Evolutionary conservation across 2,113 vertebrate species (phyloP), one percentile per base, ranked within the genome.

Genomic region (Hemichromis elongatus): DNA sequence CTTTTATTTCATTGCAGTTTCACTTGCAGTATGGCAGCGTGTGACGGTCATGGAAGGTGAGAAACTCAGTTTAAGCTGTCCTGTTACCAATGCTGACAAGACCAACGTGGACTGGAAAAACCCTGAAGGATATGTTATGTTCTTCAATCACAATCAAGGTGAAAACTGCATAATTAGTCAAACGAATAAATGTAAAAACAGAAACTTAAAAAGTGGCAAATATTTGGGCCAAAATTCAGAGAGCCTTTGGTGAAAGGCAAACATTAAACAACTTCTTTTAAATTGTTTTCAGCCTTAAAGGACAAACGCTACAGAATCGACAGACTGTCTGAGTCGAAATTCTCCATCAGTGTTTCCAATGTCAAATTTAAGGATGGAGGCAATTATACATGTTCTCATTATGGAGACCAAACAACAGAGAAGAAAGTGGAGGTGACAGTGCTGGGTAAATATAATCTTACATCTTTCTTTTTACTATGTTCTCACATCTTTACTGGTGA

Each of bases 291-390:
- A 96, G 95, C 2, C 54, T 35, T 94, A 6, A 89, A 35, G 59
- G 92, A 96, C 80, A 80, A 82, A 18, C 94, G 95, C 56, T 94
- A 87, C 89, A 88, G 80, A 16, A 26, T 96, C 37, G 28, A 40
- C 6, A 92, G 57, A 10, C 88, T 89, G 54, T 93, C 95, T 2
- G 1, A 33, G 5, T 85, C 91, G 2, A 61, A 92, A 50, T 96
- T 90, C 90, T 82, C 83, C 40, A 14, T 96, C 63, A 90, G 80
- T 11, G 47, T 96, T 75, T 92, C 93, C 5, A 33, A 88, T 9
- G 79, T 96, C 42, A 93, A 77, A 13, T 94, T 96, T 35, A 92
- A 83, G 33, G 96, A 97, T 77, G 94, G 91, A 79, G 96, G 96
- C 35, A 66, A 56, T 37, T 96, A 96, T 81, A 95, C 30, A 7